Evolutionary conservation across 2,113 vertebrate genomes (phyloP), one percentile per base, ranked within the genome.

Genomic region (Motacilla alba): DNA sequence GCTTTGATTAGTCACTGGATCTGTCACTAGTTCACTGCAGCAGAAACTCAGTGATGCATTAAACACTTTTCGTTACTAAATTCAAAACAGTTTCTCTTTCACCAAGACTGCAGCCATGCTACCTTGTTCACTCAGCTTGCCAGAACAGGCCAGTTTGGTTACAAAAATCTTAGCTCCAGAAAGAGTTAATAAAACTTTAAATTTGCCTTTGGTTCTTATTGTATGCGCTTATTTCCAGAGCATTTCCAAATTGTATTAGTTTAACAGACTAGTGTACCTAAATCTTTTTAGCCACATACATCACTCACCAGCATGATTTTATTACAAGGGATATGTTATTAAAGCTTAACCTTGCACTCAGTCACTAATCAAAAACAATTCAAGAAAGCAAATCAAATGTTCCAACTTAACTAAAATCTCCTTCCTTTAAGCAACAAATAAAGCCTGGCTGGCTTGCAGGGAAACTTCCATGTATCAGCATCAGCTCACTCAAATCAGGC

Each of bases 301-400:
- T 92, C 89, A 94, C 93, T 93, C 94, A 94, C 50, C 80, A 94
- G 78, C 59, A 72, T 33, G 52, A 74, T 86, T 90, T 95, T 89
- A 94, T 92, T 93, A 78, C 80, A 87, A 59, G 2, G 13, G 56
- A 27, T 91, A 75, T 33, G 60, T 91, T 93, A 92, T 86, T 83
- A 94, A 87, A 94, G 56, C 91, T 95, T 94, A 93, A 95, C 93
- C 93, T 96, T 78, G 93, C 91, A 90, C 91, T 95, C 80, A 83
- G 86, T 59, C 67, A 59, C 80, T 89, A 95, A 94, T 87, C 83
- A 96, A 83, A 92, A 94, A 47, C 91, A 94, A 94, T 56, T 76
- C 41, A 66, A 81, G 80, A 82, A 74, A 77, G 75, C 64, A 87
- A 94, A 90, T 89, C 59, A 74, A 92, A 92, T 72, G 93, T 83